These are phyloP conservation scores for Tinea semifulvella DNA, from an alignment of 2,888 invertebrate species.

Conservation along the genomic window DNA sequence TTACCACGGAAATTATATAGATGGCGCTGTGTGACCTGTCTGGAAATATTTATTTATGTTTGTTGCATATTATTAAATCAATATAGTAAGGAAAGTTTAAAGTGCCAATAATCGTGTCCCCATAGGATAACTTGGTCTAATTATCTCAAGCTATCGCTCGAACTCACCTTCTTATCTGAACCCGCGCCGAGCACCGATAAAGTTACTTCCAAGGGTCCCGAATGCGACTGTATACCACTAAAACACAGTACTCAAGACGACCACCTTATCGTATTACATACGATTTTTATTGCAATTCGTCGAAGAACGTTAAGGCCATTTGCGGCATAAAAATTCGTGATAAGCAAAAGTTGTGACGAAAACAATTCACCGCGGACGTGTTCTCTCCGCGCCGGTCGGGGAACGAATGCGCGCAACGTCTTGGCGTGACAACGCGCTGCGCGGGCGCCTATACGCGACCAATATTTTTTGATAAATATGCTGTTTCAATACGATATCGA, in stretches of 20 bases:
- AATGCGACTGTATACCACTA: constrained; percentile 17
- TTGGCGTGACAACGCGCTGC: constrained; percentile 28
- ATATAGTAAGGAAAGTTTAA: no score
- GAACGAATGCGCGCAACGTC: constrained; percentile 35
- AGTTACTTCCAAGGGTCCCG: constrained; percentile 31
- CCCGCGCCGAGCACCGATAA: constrained; percentile 44
- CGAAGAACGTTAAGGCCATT: constrained; percentile 13
- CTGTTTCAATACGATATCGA: no score
- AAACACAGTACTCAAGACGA: constrained; percentile 4
- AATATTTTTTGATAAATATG: constrained; percentile 19
- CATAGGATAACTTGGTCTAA: constrained; percentile 22
- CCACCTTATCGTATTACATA: constrained; percentile 15
- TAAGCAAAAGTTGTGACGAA: background rate
- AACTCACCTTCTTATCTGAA: constrained; percentile 59
- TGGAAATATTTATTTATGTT: no score
- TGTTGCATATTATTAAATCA: no score
- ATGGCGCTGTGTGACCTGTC: no score
- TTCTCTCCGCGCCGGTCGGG: constrained; percentile 29
- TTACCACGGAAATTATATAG: no score
- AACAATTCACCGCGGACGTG: constrained; percentile 26
- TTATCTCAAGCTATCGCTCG: constrained; percentile 57
- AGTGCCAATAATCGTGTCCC: background rate
- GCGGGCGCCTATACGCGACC: constrained; percentile 30
- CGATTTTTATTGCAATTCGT: constrained; percentile 36
- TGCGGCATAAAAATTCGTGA: constrained; percentile 16